phyloP scores from a whole-genome alignment of 1,140 invertebrate species.

The Drosophila miranda region DNA sequence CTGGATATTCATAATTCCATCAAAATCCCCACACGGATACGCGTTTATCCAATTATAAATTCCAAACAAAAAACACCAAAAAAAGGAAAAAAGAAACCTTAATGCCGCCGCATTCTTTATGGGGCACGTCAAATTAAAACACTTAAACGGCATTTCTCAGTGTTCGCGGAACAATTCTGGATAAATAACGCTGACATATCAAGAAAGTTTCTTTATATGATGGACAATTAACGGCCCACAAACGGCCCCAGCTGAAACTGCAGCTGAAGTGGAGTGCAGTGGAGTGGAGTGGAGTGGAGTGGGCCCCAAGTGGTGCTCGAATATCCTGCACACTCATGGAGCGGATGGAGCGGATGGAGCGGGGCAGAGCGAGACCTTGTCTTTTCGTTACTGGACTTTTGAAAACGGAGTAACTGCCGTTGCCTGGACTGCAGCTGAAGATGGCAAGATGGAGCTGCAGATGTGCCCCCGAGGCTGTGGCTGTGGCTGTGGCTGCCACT shows the following conservation, averaged over 20 bases:
- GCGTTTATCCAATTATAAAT: conserved; percentile 32
- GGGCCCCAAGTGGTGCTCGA: conserved; percentile 56
- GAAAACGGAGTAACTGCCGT: conserved; percentile 33
- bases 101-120: conserved; percentile 48
- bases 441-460: not conserved
- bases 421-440: not conserved
- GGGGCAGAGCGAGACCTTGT: conserved; percentile 24
- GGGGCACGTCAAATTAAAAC: conserved; percentile 65
- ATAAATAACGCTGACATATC: conserved; percentile 55
- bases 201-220: conserved; percentile 43
- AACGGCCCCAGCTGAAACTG: conserved; percentile 4
- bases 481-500: conserved; percentile 40
- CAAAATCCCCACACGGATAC: not conserved
- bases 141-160: conserved; percentile 39
- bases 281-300: conserved; percentile 28
- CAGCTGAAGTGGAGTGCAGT: conserved; percentile 7
- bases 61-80: not conserved
- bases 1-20: too few species aligned
- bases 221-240: conserved; percentile 55
- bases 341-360: conserved; percentile 48
- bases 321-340: conserved; percentile 74
- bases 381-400: conserved; percentile 52
- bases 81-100: conserved; percentile 13
- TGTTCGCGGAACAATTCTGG: conserved; percentile 61
- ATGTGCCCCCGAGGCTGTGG: conserved; percentile 2